phyloP scores from a whole-genome alignment of 1,140 invertebrate genomes.

The Zaprionus capensis region DNA sequence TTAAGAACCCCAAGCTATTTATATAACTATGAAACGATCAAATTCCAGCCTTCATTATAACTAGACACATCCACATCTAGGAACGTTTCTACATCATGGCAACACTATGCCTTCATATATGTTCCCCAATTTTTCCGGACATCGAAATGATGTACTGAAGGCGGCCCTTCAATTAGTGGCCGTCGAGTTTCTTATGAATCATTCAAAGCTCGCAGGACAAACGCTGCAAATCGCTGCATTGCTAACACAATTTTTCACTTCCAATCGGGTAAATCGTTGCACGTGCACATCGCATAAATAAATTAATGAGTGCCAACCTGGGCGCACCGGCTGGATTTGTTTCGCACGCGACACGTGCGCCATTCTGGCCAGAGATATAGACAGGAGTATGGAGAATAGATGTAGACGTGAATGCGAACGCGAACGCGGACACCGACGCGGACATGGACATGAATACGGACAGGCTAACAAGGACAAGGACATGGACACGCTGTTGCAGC shows the following conservation, averaged over 20 bases:
- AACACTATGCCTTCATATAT: conserved; percentile 46
- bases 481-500: conserved; percentile 11
- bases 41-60: conserved; percentile 48
- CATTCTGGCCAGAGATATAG: conserved; percentile 24
- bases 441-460: conserved; percentile 31
- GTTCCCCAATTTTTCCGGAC: conserved; percentile 44
- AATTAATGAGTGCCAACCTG: conserved; percentile 71
- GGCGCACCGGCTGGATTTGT: conserved; percentile 26
- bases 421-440: conserved; percentile 31
- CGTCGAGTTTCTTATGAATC: conserved; percentile 63
- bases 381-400: conserved; percentile 7
- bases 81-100: conserved; percentile 37
- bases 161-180: conserved; percentile 45
- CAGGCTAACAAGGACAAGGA: conserved; percentile 2
- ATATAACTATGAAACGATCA: conserved; percentile 29
- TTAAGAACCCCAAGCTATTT: background rate
- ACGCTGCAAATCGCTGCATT: conserved; percentile 45
- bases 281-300: conserved; percentile 83
- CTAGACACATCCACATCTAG: conserved; percentile 52
- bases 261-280: conserved; percentile 69
- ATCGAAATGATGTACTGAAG: conserved; percentile 55
- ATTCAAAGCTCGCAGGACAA: conserved; percentile 38
- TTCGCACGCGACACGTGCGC: conserved; percentile 37
- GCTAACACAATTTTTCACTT: conserved; percentile 79
- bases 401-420: background rate